phyloP scores from a whole-genome alignment of 2,888 invertebrate species.

The Drosophila aldrichi region DNA sequence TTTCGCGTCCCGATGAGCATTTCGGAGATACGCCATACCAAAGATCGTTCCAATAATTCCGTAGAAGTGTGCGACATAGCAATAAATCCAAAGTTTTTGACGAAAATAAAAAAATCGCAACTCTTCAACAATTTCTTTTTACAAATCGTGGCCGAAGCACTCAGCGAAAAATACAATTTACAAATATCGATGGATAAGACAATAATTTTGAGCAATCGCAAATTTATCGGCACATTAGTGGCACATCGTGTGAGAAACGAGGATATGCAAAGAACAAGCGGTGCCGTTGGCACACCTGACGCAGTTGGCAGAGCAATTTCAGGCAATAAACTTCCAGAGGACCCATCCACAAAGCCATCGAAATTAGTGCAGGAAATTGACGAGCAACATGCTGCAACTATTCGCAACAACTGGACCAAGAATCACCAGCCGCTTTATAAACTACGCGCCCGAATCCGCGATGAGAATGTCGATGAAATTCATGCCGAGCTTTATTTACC shows the following conservation, averaged over 20 bases:
- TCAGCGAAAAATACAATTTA: constrained; percentile 92
- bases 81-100: constrained; percentile 91
- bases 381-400: constrained; percentile 58
- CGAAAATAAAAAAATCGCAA: constrained; percentile 90
- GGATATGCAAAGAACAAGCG: constrained; percentile 86
- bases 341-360: constrained; percentile 6
- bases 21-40: constrained; percentile 91
- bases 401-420: constrained; percentile 62
- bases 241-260: constrained; percentile 91
- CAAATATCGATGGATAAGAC: constrained; percentile 89
- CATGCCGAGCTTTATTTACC: constrained; percentile 84
- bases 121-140: constrained; percentile 92
- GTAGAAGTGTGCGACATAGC: constrained; percentile 94
- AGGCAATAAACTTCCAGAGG: not conserved
- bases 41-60: constrained; percentile 91
- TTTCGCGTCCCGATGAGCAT: constrained; percentile 96
- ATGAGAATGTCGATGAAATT: constrained; percentile 78
- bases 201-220: constrained; percentile 90
- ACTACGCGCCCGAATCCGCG: constrained; percentile 87
- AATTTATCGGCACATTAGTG: constrained; percentile 90
- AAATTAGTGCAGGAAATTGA: constrained; percentile 88
- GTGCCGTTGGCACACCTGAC: not conserved
- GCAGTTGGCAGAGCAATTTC: not conserved
- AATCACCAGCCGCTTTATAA: constrained; percentile 86
- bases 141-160: constrained; percentile 91